phyloP scores from a whole-genome alignment of 2,797 vertebrate species.

The Leuciscus waleckii region DNA sequence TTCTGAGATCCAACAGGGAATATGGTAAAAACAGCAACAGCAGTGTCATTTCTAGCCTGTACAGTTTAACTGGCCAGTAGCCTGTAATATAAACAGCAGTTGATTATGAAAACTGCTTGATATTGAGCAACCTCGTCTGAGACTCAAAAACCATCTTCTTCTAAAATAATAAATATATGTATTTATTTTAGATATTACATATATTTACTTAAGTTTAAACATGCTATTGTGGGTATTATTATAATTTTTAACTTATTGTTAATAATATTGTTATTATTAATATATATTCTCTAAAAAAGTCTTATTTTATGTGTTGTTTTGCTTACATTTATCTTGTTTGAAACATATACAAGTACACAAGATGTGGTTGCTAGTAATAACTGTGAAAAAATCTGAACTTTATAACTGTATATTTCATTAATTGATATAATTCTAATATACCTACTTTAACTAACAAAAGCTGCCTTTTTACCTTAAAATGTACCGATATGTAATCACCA shows the following conservation, averaged over 20 bases:
- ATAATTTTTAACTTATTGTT: not conserved
- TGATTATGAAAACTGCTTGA: constrained; percentile 66
- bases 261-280: not conserved
- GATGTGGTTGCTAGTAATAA: not conserved
- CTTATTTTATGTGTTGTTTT: no score
- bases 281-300: not conserved
- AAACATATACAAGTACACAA: not conserved
- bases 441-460: no score
- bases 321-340: no score
- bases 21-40: constrained; percentile 35
- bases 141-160: constrained; percentile 64
- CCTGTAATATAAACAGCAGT: constrained; percentile 58
- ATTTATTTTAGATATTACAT: not conserved
- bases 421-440: no score
- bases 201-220: not conserved
- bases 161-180: not conserved
- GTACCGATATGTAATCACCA: no score
- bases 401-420: no score
- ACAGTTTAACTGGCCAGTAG: constrained; percentile 60
- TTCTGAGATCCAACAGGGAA: constrained; percentile 20
- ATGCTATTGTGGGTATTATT: not conserved
- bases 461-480: no score
- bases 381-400: no score
- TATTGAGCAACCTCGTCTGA: constrained; percentile 57
- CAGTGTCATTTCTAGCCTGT: constrained; percentile 47